phyloP scores from a whole-genome alignment of 2,113 vertebrate species.

The Galemys pyrenaicus region DNA sequence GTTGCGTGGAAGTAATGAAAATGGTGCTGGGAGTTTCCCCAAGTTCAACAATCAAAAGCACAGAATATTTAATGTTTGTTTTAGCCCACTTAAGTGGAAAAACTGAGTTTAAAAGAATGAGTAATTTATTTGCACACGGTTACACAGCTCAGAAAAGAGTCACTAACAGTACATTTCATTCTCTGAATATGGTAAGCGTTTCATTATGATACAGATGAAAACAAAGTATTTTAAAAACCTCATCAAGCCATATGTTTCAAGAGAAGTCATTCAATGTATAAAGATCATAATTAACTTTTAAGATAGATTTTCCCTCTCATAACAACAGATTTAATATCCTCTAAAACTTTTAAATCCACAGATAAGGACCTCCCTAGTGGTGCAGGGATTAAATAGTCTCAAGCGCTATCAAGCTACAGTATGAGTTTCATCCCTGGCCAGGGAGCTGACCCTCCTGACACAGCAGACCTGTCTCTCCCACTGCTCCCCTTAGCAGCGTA shows the following conservation, averaged over 20 bases:
- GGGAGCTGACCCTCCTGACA: no score
- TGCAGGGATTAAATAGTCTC: no score
- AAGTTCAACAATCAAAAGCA: slow-evolving; percentile 31
- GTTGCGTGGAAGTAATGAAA: neutral
- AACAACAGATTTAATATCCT: neutral
- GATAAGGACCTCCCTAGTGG: no score
- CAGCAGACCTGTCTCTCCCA: no score
- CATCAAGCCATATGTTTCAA: neutral
- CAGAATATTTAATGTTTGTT: neutral
- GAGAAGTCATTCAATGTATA: neutral
- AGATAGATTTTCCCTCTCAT: neutral
- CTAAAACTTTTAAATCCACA: neutral
- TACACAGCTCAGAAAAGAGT: neutral
- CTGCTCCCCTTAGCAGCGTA: no score
- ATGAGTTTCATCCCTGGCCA: no score
- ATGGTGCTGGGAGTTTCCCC: neutral
- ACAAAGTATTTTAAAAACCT: neutral
- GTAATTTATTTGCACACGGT: neutral
- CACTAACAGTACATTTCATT: neutral
- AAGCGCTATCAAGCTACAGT: no score
- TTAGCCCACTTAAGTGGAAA: neutral
- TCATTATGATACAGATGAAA: neutral
- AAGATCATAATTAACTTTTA: neutral
- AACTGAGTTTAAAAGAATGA: neutral
- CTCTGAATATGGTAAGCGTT: neutral